Conservation (phyloP, 2,113 vertebrate species). For the Corydoras maculifer region DNA sequence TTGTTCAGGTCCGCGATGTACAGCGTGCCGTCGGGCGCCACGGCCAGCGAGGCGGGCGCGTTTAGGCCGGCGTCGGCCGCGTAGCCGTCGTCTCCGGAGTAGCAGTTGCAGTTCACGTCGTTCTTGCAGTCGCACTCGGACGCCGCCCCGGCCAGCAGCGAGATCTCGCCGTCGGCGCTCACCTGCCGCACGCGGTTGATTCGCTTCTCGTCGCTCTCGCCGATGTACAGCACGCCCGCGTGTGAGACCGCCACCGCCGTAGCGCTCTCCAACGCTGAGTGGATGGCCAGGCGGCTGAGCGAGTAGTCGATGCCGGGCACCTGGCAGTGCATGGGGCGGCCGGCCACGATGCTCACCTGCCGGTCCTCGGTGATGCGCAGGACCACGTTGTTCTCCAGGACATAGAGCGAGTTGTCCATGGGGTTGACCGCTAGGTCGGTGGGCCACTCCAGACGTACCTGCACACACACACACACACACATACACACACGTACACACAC, state of each 20-base stretch:
- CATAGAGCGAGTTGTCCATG: slow-evolving; percentile 86
- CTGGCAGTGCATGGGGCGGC: slow-evolving; percentile 49
- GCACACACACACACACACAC: not conserved
- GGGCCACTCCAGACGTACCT: slow-evolving; percentile 89
- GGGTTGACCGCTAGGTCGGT: slow-evolving; percentile 85
- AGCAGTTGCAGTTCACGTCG: slow-evolving; percentile 87
- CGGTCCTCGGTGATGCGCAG: slow-evolving; percentile 84
- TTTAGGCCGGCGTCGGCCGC: slow-evolving; percentile 81
- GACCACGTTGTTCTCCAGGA: slow-evolving; percentile 85
- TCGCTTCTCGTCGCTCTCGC: slow-evolving; percentile 86
- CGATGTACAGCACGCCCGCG: slow-evolving; percentile 81
- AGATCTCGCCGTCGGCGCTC: slow-evolving; percentile 82
- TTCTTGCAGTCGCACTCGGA: slow-evolving; percentile 90
- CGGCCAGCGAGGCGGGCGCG: slow-evolving; percentile 78
- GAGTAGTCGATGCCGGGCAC: slow-evolving; percentile 86
- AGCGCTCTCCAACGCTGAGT: slow-evolving; percentile 83
- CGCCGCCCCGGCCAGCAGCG: slow-evolving; percentile 78
- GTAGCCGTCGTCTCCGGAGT: slow-evolving; percentile 81
- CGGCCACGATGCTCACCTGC: slow-evolving; percentile 86
- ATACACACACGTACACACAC: not conserved
- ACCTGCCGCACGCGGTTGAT: slow-evolving; percentile 86
- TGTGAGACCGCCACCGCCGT: slow-evolving; percentile 82
- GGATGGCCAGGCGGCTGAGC: slow-evolving; percentile 83
- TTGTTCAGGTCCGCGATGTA: slow-evolving; percentile 85
- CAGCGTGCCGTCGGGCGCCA: slow-evolving; percentile 80